Base-by-base conservation (phyloP, 2,797 vertebrate species). In the Phalanger gymnotis region DNA sequence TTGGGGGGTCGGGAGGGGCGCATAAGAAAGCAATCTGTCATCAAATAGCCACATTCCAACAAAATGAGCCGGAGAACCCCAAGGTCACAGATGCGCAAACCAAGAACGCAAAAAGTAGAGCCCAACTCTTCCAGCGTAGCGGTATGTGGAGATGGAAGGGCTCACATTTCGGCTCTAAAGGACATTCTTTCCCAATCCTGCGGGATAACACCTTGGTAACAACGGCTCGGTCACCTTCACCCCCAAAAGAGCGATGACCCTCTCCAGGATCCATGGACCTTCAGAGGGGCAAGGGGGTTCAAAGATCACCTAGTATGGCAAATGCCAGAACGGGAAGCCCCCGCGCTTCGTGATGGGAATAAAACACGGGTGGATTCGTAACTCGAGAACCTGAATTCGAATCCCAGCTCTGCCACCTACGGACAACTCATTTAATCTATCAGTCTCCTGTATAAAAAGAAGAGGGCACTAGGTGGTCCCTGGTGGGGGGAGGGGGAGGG, bases 391-490 rank as follows among this genome's bases (percentile, higher is more conserved):
- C 34, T 19, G 4, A 40, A n/a, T 19, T n/a, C 34, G 16, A 19
- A n/a, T n/a, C 34, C 61, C 61, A 16, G 4, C 16, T 40, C 34
- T 6, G 34, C 34, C 16, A 16, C 61, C 22, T 2, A 19, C 2
- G 5, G 57, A 30, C 31, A 14, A 14, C 58, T 61, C 58, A 5
- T 31, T 5, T 13, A 66, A 16, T 13, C 16, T 34, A 9, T 1
- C 55, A 56, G 11, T n/a, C 1, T n/a, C 34, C 13, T n/a, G 3
- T 14, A 31, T 5, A 66, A 30, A 47, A n/a, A 91, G 16, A 0
- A 40, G 7, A 3, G n/a, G 53, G 0, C 2, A 28, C 31, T 0
- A 22, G n/a, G 56, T 0, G 14, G 13, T 53, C 53, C 55, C 55
- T 6, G 5, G n/a, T n/a, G 22, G 27, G 12, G 11, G 57, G 11